phyloP scores from a whole-genome alignment of 92 coral and sea anemone genomes.

The Zoanthus sansibaricus region DNA sequence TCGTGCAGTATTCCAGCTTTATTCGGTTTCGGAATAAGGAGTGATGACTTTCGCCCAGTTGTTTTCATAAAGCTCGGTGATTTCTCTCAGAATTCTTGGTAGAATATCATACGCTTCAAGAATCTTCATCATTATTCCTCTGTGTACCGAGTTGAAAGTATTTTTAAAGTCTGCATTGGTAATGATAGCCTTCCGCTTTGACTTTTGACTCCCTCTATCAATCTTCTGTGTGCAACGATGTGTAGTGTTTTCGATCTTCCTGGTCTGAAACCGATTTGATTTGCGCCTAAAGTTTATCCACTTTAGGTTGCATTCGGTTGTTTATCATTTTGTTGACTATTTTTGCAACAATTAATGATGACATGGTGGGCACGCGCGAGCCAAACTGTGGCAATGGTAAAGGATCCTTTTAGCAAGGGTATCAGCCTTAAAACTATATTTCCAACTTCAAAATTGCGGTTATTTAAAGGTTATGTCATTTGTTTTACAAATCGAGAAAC shows the following conservation, averaged over 20 bases:
- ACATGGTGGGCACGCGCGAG: slow-evolving; percentile 5
- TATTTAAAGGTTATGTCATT: not conserved
- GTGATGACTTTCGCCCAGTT: slow-evolving; percentile 19
- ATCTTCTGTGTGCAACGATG: slow-evolving; percentile 40
- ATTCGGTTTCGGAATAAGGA: too few species aligned
- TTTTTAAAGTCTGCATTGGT: slow-evolving; percentile 56
- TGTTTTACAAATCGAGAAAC: not conserved
- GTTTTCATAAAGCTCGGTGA: slow-evolving; percentile 17
- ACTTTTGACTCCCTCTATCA: slow-evolving; percentile 46
- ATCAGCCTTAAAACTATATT: slow-evolving; percentile 10
- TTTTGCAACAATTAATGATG: too few species aligned
- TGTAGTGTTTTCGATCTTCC: slow-evolving; percentile 9
- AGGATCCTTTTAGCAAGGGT: slow-evolving; percentile 16
- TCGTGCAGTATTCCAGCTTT: too few species aligned
- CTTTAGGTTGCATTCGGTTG: too few species aligned
- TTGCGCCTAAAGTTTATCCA: too few species aligned
- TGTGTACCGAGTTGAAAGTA: slow-evolving; percentile 61
- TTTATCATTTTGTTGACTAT: too few species aligned
- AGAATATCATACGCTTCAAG: slow-evolving; percentile 59
- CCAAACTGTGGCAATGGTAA: slow-evolving; percentile 23
- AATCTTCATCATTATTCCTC: slow-evolving; percentile 52
- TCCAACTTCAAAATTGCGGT: slow-evolving; percentile 25
- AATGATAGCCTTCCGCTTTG: slow-evolving; percentile 33
- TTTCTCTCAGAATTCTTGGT: slow-evolving; percentile 23
- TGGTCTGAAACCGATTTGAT: not conserved